These are phyloP conservation scores for Melolontha melolontha DNA, from an alignment of 2,888 invertebrate genomes.

Conservation along the genomic window DNA sequence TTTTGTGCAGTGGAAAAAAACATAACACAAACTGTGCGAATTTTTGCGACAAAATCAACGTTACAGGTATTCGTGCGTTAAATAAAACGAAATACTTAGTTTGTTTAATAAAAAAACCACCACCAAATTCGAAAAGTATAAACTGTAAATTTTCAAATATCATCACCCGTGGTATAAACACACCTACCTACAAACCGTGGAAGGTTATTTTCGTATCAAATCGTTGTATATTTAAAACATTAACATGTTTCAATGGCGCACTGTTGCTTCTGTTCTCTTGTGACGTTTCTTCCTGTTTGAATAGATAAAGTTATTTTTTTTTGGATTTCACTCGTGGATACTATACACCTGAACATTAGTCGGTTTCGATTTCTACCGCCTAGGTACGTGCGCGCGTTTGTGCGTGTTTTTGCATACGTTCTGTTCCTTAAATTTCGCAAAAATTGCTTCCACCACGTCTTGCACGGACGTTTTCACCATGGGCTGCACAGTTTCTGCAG, in stretches of 20 bases:
- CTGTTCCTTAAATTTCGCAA: neutral
- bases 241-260: slow-evolving; percentile 33
- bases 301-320: neutral
- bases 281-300: slow-evolving; percentile 12
- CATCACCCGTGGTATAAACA: neutral
- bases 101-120: neutral
- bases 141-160: too few species aligned
- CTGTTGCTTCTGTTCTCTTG: neutral
- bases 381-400: neutral
- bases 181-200: slow-evolving; percentile 8
- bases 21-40: neutral
- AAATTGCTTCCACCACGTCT: slow-evolving; percentile 57
- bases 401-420: neutral
- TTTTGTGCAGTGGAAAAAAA: slow-evolving; percentile 17
- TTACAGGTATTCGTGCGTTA: too few species aligned
- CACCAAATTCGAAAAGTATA: too few species aligned
- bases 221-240: slow-evolving; percentile 30
- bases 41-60: neutral
- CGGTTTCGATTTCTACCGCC: neutral
- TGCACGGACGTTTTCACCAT: slow-evolving; percentile 69
- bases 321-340: neutral
- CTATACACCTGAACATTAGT: neutral
- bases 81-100: neutral
- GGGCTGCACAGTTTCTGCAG: slow-evolving; percentile 99
- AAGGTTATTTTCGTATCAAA: slow-evolving; percentile 26